Evolutionary conservation across 2,888 invertebrate species (phyloP).

Genomic region (Dynastes hyllus): DNA sequence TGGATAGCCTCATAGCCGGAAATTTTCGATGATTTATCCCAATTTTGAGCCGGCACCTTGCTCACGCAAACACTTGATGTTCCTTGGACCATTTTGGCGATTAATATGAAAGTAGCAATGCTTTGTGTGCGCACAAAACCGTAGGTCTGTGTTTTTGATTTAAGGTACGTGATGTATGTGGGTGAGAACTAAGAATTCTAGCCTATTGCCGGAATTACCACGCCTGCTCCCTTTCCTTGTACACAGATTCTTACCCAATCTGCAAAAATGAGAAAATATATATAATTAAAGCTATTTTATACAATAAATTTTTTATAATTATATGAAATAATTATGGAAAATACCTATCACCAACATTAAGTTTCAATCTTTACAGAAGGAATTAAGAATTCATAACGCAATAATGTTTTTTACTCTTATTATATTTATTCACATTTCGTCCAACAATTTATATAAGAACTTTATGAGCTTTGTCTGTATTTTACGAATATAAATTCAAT

Average conservation of each 20-base stretch:
- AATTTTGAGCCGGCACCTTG: conserved; percentile 56
- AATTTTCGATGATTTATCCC: conserved; percentile 67
- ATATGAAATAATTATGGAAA: too few species aligned
- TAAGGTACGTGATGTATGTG: conserved; percentile 91
- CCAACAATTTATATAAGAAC: too few species aligned
- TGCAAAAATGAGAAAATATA: conserved; percentile 64
- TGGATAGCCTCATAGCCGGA: conserved; percentile 66
- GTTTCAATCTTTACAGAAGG: too few species aligned
- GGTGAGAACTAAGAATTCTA: conserved; percentile 89
- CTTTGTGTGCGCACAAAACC: conserved; percentile 5
- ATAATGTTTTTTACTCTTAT: too few species aligned
- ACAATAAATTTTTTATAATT: too few species aligned
- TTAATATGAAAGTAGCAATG: conserved; percentile 5
- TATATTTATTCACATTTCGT: too few species aligned
- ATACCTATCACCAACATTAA: too few species aligned
- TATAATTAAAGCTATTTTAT: too few species aligned
- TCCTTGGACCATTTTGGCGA: conserved; percentile 67
- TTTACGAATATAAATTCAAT: too few species aligned
- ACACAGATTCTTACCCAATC: conserved; percentile 87
- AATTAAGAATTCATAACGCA: too few species aligned
- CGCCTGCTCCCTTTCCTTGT: conserved; percentile 89
- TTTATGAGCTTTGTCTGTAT: too few species aligned
- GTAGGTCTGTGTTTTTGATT: conserved; percentile 60
- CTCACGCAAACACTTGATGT: conserved; percentile 58
- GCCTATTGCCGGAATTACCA: conserved; percentile 88